Percentiles rank a stretch among this genome's conserved stretches.
Conservation (phyloP, 2,888 invertebrate species). For the Ceramica pisi region DNA sequence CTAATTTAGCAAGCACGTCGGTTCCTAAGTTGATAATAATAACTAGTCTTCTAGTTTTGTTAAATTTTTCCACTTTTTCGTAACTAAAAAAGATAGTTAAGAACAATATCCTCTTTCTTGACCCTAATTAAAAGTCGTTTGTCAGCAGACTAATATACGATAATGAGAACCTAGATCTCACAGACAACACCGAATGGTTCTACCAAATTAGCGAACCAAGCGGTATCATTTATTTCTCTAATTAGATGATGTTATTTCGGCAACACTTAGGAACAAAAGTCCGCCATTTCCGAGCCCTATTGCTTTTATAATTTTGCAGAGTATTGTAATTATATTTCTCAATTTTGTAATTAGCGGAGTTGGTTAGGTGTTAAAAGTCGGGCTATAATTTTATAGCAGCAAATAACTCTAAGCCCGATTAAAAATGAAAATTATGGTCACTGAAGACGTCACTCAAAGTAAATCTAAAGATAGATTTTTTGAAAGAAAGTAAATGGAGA, state of each 20-base stretch:
- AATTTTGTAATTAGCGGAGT: background rate
- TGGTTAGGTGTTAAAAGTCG: no score
- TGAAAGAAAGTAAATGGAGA: constrained; percentile 11
- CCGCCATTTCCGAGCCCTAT: background rate
- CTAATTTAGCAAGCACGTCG: no score
- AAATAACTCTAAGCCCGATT: background rate
- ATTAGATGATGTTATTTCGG: constrained; percentile 2
- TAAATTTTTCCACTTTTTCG: background rate
- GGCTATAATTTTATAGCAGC: no score
- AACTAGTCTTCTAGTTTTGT: background rate
- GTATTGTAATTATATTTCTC: background rate
- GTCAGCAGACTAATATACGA: background rate
- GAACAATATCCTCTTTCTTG: background rate
- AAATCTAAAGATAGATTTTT: background rate
- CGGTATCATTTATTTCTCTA: background rate
- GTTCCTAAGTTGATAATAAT: no score
- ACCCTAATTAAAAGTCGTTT: background rate
- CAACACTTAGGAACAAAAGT: background rate
- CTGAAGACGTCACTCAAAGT: constrained; percentile 1
- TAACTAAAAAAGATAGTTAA: background rate
- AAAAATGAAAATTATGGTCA: background rate
- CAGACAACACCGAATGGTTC: background rate
- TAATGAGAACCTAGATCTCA: background rate
- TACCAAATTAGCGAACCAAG: background rate
- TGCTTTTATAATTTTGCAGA: background rate